These are phyloP conservation scores for Agrotis exclamationis DNA, from an alignment of 2,888 invertebrate species.

Conservation along the genomic window DNA sequence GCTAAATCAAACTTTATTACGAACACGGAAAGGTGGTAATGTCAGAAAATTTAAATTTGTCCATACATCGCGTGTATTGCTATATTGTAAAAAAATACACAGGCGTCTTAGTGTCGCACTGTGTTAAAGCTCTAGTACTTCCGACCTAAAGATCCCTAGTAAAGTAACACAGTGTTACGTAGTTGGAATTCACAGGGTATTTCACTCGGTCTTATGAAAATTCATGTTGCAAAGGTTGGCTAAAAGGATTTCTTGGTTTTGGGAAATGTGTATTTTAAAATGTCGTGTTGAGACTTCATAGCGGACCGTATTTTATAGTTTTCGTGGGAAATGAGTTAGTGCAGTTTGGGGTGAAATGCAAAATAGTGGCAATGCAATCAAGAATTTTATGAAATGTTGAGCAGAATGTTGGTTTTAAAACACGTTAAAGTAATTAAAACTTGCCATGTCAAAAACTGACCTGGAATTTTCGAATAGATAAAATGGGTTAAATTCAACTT, in stretches of 20 bases:
- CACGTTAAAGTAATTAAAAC: conserved; percentile 5
- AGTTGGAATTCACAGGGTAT: conserved; percentile 57
- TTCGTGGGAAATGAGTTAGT: conserved; percentile 55
- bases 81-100: conserved; percentile 51
- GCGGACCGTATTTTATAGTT: conserved; percentile 56
- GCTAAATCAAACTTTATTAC: conserved; percentile 60
- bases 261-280: conserved; percentile 68
- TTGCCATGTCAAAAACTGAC: not conserved
- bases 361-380: conserved; percentile 48
- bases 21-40: conserved; percentile 40
- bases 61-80: conserved; percentile 65
- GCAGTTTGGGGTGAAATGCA: conserved; percentile 55
- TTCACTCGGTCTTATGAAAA: conserved; percentile 66
- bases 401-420: conserved; percentile 39
- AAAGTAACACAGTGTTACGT: conserved; percentile 52
- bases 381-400: conserved; percentile 41
- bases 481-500: not conserved
- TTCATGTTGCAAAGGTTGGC: conserved; percentile 64
- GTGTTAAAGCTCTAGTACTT: conserved; percentile 42
- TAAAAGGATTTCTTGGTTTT: conserved; percentile 70
- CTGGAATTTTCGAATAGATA: conserved; percentile 10
- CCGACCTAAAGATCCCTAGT: conserved; percentile 37
- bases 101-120: conserved; percentile 41
- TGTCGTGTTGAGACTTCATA: conserved; percentile 63
- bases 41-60: conserved; percentile 44